These are phyloP conservation scores for Leiothrix lutea DNA, from an alignment of 2,113 vertebrate species.

Conservation along the genomic window DNA sequence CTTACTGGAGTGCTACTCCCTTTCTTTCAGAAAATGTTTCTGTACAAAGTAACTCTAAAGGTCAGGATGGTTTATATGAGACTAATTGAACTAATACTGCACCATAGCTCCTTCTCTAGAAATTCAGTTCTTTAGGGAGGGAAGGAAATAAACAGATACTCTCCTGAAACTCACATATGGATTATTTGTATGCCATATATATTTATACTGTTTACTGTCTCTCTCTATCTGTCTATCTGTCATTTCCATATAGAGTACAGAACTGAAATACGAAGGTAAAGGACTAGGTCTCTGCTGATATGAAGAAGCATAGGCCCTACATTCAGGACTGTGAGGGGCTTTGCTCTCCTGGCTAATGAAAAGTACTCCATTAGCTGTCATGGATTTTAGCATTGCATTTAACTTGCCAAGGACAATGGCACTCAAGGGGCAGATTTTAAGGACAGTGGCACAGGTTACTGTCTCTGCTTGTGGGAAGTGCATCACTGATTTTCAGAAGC, in stretches of 20 bases:
- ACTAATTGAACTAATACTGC: constrained; percentile 16
- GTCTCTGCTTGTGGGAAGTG: background rate
- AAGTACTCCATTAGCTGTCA: background rate
- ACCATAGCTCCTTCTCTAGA: background rate
- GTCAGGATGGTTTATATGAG: constrained; percentile 1
- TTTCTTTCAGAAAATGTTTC: background rate
- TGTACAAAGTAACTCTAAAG: constrained; percentile 6
- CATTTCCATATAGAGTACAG: background rate
- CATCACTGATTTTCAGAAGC: background rate
- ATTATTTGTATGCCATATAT: background rate
- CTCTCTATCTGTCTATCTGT: background rate
- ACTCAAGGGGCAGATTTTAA: background rate
- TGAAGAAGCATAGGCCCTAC: background rate
- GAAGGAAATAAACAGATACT: background rate
- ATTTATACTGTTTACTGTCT: background rate
- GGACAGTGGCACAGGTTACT: background rate
- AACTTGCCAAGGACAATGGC: background rate
- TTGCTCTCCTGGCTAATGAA: background rate
- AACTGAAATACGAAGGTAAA: background rate
- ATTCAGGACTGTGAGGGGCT: background rate
- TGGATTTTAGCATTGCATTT: background rate
- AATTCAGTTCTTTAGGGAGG: background rate
- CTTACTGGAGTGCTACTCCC: background rate
- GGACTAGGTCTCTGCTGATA: background rate
- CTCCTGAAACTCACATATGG: background rate